Evolutionary conservation across 2,797 vertebrate genomes (phyloP).

Genomic region (Acanthurus leucopareius): DNA sequence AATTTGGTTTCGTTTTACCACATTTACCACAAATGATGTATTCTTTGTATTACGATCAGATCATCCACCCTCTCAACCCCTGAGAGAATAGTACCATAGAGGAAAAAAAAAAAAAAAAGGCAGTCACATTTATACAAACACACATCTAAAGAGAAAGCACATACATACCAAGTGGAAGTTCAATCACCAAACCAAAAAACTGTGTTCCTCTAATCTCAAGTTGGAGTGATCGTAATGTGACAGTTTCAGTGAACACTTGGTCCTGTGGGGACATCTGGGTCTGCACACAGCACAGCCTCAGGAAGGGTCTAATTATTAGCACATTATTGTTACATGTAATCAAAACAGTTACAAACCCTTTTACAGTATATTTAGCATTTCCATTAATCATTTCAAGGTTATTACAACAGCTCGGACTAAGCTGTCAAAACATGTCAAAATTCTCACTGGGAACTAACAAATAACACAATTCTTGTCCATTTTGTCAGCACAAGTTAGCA

Average conservation of each 20-base stretch:
- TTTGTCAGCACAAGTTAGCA: neutral
- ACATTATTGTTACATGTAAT: neutral
- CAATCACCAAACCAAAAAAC: conserved; percentile 1
- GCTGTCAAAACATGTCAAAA: conserved; percentile 17
- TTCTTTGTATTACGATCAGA: neutral
- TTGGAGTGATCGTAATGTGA: conserved; percentile 30
- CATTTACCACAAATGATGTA: neutral
- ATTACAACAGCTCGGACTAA: conserved; percentile 8
- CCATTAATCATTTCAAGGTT: conserved; percentile 2
- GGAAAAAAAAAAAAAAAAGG: too few species aligned
- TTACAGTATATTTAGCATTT: conserved; percentile 2
- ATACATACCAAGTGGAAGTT: conserved; percentile 5
- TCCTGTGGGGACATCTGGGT: conserved; percentile 32
- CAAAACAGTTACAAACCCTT: conserved; percentile 8
- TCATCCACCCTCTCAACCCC: neutral
- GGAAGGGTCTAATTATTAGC: conserved; percentile 27
- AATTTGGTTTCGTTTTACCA: neutral
- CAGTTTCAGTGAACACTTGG: conserved; percentile 46
- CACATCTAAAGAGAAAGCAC: neutral
- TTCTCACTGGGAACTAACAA: conserved; percentile 8
- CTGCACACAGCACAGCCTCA: conserved; percentile 17
- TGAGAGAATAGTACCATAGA: neutral
- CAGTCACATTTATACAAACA: neutral
- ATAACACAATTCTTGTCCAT: neutral
- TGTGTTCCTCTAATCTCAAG: conserved; percentile 29